Percentiles rank a stretch among this genome's conserved stretches.
Conservation (phyloP, 2,113 vertebrate genomes). For the Amazona vittata region DNA sequence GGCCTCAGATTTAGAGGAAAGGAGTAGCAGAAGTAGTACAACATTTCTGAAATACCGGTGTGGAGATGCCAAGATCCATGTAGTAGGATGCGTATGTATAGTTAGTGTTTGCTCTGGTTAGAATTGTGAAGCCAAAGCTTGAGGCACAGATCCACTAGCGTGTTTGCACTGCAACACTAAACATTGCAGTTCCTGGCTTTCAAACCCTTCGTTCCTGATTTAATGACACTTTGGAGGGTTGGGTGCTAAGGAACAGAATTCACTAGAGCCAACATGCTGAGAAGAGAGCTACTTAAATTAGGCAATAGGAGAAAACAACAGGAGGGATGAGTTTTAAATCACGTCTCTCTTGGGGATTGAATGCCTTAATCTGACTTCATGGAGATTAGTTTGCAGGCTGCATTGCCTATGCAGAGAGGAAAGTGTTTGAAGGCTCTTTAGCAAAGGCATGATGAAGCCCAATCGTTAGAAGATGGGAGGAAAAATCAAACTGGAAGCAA, state of each 20-base stretch:
- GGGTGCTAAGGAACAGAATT: constrained; percentile 61
- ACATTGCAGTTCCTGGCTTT: background rate
- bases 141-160: background rate
- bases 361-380: constrained; percentile 65
- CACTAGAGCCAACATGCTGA: constrained; percentile 40
- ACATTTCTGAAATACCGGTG: background rate
- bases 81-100: background rate
- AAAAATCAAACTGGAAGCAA: constrained; percentile 10
- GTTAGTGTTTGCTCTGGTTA: background rate
- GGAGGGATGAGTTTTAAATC: constrained; percentile 66
- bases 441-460: constrained; percentile 15
- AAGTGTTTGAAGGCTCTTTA: constrained; percentile 64
- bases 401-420: constrained; percentile 18
- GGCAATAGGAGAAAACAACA: constrained; percentile 64
- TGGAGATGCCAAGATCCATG: background rate
- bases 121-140: background rate
- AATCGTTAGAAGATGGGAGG: background rate
- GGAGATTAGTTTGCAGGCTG: constrained; percentile 64
- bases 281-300: constrained; percentile 64
- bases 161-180: background rate
- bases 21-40: background rate
- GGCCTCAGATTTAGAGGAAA: background rate
- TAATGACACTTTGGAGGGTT: constrained; percentile 23
- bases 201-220: constrained; percentile 29
- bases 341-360: constrained; percentile 26